phyloP scores from a whole-genome alignment of 30 jellyfish, hydroid and myxozoan genomes.

The Clytia hemisphaerica region DNA sequence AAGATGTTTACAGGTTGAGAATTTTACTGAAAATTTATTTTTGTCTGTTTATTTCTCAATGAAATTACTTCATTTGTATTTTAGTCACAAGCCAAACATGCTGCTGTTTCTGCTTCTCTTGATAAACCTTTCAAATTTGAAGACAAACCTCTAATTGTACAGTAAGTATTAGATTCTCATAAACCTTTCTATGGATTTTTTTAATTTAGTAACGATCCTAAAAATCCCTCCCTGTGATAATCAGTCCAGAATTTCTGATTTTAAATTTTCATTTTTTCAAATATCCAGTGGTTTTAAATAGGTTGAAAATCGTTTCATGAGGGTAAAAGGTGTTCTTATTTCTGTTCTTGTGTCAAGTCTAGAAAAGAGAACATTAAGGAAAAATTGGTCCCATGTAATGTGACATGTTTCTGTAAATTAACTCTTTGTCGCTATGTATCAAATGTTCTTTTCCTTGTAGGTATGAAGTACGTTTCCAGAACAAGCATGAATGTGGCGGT shows the following conservation, averaged over 20 bases:
- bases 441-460: conserved; percentile 2
- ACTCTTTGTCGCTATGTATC: not conserved
- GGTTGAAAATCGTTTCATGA: not conserved
- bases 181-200: not conserved
- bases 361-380: no score
- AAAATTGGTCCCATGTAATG: no score
- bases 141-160: conserved; percentile 65
- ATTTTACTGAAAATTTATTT: not conserved
- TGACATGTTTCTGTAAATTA: not conserved
- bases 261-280: not conserved
- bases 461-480: conserved; percentile 77
- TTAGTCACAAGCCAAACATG: conserved; percentile 85
- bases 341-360: no score
- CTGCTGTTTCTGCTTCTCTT: conserved; percentile 57
- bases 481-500: conserved; percentile 89
- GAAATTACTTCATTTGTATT: not conserved
- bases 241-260: not conserved
- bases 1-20: not conserved
- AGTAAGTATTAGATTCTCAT: conserved; percentile 67
- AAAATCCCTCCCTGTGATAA: not conserved
- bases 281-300: not conserved
- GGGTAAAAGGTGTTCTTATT: not conserved
- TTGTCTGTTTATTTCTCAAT: not conserved
- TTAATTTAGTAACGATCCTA: no score
- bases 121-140: conserved; percentile 59